Base-by-base conservation (phyloP, 35 echinoderm and acorn worm species). In the Heliocidaris tuberculata region DNA sequence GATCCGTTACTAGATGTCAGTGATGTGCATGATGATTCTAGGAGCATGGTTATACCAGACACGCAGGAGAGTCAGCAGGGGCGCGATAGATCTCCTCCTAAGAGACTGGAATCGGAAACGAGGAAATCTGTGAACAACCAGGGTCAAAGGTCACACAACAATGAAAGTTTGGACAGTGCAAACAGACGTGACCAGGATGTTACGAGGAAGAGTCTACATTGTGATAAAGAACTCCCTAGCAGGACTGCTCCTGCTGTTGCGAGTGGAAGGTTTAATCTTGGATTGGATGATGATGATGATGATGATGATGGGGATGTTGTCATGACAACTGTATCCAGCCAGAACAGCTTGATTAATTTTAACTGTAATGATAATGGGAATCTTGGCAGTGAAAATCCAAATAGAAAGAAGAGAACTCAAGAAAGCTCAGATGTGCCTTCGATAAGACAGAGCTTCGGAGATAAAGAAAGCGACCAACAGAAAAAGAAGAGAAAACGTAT, bases 241-340 rank as follows among this genome's bases (percentile, higher is more conserved):
- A 10, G 31, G 24, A 86, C 78, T 31, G 56, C 59, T 47, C 10
- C 16, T 48, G 32, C 13, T 47, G 59, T 21, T 17, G 31, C 35
- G 8, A 61, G 31, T 60, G 90, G 60, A 21, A 70, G 27, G 47
- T 21, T 21, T 21, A 48, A 2, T 13, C 35, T 60, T 60, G 32
- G 13, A 21, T 13, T 31, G 19, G 21, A 65, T 31, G 90, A 70
- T 17, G 95, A 96, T 88, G 21, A 65, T 31, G 90, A 70, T 17
- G 95, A 96, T 88, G 93, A 96, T 59, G 95, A 96, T 96, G 93
- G 93, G 4, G 95, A 96, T 65, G 59, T 96, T 65, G 95, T 96
- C 86, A 96, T 96, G 95, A 93, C 95, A 94, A 90, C 95, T 32
- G 65, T 89, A 56, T 96, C 95, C 78, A 86, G 35, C 30, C 86